Conservation (phyloP, 2,113 vertebrate genomes). For the Poeciliopsis occidentalis region DNA sequence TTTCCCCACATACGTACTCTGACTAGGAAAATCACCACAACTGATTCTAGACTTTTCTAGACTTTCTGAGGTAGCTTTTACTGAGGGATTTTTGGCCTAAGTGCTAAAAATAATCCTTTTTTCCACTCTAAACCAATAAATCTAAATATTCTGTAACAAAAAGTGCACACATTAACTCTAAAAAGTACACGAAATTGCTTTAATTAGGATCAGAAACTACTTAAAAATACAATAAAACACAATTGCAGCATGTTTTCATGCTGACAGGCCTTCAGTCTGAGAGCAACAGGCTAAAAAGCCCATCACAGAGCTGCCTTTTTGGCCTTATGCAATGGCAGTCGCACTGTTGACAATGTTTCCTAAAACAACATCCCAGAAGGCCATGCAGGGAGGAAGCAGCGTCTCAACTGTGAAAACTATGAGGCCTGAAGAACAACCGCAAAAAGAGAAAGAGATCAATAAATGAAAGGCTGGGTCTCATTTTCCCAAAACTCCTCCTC, state of each 20-base stretch:
- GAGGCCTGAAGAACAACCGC: conserved; percentile 24
- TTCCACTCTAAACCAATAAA: neutral
- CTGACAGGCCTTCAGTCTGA: conserved; percentile 26
- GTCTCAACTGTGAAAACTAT: conserved; percentile 37
- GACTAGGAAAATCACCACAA: neutral
- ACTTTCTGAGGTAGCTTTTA: neutral
- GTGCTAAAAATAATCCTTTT: neutral
- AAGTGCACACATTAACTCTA: neutral
- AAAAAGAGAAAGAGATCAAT: neutral
- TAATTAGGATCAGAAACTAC: neutral
- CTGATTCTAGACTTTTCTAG: neutral
- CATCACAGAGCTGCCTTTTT: conserved; percentile 33
- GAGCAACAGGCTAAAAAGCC: conserved; percentile 32
- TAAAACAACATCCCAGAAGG: conserved; percentile 71
- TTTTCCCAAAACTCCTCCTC: neutral
- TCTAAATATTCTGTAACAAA: neutral
- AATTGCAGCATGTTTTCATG: conserved; percentile 13
- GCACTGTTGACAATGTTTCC: conserved; percentile 65
- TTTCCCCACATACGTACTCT: too few relatives aligned
- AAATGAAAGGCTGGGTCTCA: neutral
- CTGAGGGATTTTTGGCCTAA: too few relatives aligned
- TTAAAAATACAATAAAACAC: neutral
- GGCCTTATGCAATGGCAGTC: conserved; percentile 62
- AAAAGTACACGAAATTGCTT: neutral
- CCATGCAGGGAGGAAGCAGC: conserved; percentile 56